These are phyloP conservation scores for Atopsyche davidsoni DNA, from an alignment of 1,140 invertebrate species.

Conservation along the genomic window DNA sequence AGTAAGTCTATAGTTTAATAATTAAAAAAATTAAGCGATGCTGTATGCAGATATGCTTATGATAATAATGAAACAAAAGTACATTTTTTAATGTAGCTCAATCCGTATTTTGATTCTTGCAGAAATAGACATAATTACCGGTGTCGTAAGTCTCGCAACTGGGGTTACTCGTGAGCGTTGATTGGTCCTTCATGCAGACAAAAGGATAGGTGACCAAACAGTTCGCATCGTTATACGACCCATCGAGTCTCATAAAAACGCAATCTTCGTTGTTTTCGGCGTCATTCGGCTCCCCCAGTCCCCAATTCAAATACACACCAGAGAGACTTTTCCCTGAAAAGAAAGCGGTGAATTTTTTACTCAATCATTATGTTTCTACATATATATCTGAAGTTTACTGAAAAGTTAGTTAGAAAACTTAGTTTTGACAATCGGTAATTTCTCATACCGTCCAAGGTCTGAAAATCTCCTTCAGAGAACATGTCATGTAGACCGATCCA, in stretches of 20 bases:
- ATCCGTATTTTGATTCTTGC: too few species aligned
- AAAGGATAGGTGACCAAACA: conserved; percentile 1
- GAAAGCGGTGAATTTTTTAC: too few species aligned
- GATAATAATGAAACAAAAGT: too few species aligned
- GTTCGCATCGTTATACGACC: conserved; percentile 1
- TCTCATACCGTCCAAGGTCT: conserved; percentile 9
- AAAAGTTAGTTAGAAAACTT: too few species aligned
- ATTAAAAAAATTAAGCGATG: too few species aligned
- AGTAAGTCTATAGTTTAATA: too few species aligned
- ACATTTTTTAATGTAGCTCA: too few species aligned
- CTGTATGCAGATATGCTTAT: too few species aligned
- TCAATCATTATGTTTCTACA: too few species aligned
- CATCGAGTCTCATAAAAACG: background rate
- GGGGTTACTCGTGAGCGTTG: background rate
- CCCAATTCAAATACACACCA: conserved; percentile 14
- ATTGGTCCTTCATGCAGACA: conserved; percentile 3
- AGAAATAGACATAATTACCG: background rate
- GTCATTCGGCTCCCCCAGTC: conserved; percentile 12
- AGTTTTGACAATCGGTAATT: background rate
- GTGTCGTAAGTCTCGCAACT: conserved; percentile 6
- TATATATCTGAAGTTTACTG: too few species aligned
- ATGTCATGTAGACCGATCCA: conserved; percentile 18
- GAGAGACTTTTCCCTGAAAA: conserved; percentile 4
- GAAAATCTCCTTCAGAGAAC: conserved; percentile 13
- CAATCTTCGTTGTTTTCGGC: conserved; percentile 14